phyloP scores from a whole-genome alignment of 1,140 invertebrate genomes.

The Ceratina australensis region DNA sequence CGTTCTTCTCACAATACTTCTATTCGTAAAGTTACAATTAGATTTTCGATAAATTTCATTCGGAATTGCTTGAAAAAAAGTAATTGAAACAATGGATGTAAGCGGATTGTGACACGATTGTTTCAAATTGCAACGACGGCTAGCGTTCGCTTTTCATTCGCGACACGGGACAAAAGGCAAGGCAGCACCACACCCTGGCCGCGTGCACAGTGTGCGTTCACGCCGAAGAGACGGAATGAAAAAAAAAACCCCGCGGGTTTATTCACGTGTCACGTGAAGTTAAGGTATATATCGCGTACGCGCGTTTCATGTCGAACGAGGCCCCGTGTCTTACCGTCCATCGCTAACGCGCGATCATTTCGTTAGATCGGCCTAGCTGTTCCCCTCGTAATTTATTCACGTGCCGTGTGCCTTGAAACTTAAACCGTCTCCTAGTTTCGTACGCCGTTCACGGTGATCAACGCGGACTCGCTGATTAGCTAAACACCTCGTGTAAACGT shows the following conservation, averaged over 20 bases:
- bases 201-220: conserved; percentile 54
- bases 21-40: too few relatives aligned
- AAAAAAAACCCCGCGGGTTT: conserved; percentile 28
- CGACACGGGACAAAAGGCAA: conserved; percentile 59
- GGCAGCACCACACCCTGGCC: conserved; percentile 59
- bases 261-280: conserved; percentile 60
- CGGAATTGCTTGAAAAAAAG: too few relatives aligned
- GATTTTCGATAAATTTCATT: too few relatives aligned
- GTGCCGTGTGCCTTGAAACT: background rate
- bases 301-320: conserved; percentile 41
- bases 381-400: background rate
- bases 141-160: conserved; percentile 56
- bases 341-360: conserved; percentile 11
- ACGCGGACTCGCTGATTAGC: too few relatives aligned
- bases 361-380: conserved; percentile 15
- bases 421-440: too few relatives aligned
- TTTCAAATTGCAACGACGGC: background rate
- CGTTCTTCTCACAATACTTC: too few relatives aligned
- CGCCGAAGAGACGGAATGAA: conserved; percentile 41
- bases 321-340: background rate
- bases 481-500: too few relatives aligned
- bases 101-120: background rate
- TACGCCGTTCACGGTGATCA: too few relatives aligned
- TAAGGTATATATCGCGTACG: conserved; percentile 42
- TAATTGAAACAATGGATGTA: background rate